A percentile compares a stretch with the other conserved stretches of the same genome.
phyloP scores from a whole-genome alignment of 2,797 vertebrate species.

The Crax fasciolata region DNA sequence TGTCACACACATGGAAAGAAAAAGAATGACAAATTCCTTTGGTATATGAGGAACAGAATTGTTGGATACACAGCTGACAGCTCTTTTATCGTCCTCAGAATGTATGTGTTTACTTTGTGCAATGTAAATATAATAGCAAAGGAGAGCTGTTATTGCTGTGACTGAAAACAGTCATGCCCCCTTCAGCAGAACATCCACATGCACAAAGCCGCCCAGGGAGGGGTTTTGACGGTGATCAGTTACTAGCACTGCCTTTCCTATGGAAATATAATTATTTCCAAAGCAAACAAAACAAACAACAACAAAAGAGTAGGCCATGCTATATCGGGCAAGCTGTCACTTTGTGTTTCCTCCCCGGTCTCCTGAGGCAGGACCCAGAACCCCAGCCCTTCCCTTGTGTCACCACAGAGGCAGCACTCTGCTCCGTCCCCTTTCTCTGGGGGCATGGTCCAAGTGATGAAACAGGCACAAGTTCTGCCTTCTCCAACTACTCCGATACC shows the following conservation, averaged over 20 bases:
- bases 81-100: not conserved
- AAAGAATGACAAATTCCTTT: not conserved
- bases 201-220: not conserved
- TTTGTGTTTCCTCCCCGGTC: not conserved
- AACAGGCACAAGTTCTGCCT: not conserved
- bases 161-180: not conserved
- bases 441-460: not conserved
- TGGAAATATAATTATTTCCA: not conserved
- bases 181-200: not conserved
- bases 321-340: not conserved
- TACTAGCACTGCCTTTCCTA: not conserved
- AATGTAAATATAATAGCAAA: not conserved
- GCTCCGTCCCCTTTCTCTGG: accelerated
- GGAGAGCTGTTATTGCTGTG: not conserved
- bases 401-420: not conserved
- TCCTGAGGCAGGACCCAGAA: not conserved
- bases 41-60: not conserved
- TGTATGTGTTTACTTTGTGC: not conserved
- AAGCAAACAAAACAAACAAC: not conserved
- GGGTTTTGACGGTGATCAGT: not conserved
- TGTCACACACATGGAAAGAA: not conserved
- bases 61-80: not conserved
- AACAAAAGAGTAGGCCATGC: not conserved
- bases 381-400: not conserved
- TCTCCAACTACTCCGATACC: not conserved